Conservation (phyloP, 2,113 vertebrate species). For the Brachypteracias leptosomus region DNA sequence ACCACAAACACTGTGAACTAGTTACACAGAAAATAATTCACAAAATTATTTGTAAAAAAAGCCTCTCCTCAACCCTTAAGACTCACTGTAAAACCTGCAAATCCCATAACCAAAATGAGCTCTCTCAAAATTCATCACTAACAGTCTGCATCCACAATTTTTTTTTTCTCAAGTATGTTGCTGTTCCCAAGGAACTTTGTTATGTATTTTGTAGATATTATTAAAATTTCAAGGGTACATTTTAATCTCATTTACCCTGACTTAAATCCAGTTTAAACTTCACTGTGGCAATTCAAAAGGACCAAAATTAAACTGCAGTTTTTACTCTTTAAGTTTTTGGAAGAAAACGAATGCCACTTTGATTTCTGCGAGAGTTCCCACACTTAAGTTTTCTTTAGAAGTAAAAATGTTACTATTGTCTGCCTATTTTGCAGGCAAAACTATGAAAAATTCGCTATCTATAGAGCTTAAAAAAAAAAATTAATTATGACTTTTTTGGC, state of each 20-base stretch:
- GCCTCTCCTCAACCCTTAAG: neutral
- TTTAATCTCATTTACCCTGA: neutral
- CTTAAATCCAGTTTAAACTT: neutral
- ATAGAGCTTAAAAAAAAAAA: neutral
- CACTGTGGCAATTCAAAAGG: neutral
- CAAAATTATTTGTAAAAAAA: neutral
- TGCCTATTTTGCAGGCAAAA: neutral
- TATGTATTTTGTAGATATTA: neutral
- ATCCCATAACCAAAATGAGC: neutral
- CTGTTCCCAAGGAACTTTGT: neutral
- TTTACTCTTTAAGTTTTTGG: neutral
- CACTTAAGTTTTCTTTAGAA: neutral
- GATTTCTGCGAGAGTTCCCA: neutral
- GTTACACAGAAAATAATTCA: neutral
- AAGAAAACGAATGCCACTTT: neutral
- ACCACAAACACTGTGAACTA: neutral
- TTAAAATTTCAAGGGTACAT: neutral
- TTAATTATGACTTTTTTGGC: conserved; percentile 24
- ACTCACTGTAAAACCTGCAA: neutral
- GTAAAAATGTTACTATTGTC: neutral
- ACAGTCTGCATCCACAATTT: fast-evolving
- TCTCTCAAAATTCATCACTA: neutral
- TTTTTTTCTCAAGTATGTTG: neutral
- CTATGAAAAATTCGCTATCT: neutral
- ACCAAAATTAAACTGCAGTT: neutral